Evolutionary conservation across 2,113 vertebrate genomes (phyloP), one percentile per base, ranked within the genome.

Genomic region (Morone saxatilis): DNA sequence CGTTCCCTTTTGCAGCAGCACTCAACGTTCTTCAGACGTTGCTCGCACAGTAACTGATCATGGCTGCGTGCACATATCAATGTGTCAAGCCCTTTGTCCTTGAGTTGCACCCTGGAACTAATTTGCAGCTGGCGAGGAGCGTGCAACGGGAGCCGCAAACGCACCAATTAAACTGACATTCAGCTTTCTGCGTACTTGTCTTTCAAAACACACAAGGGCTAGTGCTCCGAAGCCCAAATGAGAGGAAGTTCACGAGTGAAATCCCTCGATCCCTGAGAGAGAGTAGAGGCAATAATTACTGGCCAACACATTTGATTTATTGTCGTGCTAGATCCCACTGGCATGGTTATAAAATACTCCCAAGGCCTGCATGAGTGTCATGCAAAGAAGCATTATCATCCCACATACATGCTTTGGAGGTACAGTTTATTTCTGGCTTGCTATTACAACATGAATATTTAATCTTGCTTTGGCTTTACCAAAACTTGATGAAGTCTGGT

Each of bases 101-200:
- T 83, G 66, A 86, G 68, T 78, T 87, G 76, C 87, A 90, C 83
- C 79, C 67, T 86, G 83, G 66, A 93, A 83, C 89, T 94, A 80
- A 93, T 92, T 90, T 93, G 90, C 78, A 88, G 89, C 86, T 71
- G 77, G 68, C 41, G 73, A 80, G 74, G 47, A 73, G 81, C 47
- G 22, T 81, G 78, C 76, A 80, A 66, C 17, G 40, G 75, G 63
- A 77, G 84, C 86, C 38, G n/a, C 83, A 92, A 93, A 89, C 78
- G 56, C 78, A 77, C 83, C 91, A 93, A 93, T 94, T 93, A 93
- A 91, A 92, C 86, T 89, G 90, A 91, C 89, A 83, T 81, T 86
- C 69, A 20, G 76, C 76, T 91, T 81, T 90, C 86, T 76, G 88
- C 87, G 91, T 79, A 43, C 91, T 93, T 88, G 88, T 90, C 92